phyloP scores from a whole-genome alignment of 2,888 invertebrate species.

The Orchesella flavescens region DNA sequence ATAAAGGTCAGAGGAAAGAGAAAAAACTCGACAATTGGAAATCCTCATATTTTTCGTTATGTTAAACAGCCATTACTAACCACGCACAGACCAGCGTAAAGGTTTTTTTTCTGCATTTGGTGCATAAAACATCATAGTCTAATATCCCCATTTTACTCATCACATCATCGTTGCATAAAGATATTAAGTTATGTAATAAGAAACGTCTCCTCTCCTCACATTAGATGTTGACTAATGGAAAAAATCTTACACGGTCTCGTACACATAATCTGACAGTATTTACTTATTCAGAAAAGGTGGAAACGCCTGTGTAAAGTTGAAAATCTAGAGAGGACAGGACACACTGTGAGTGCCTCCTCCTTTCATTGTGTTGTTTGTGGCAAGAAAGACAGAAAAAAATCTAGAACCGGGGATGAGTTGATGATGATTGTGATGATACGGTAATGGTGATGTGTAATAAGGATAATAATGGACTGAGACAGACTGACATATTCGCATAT shows the following conservation, averaged over 20 bases:
- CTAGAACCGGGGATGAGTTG: constrained; percentile 20
- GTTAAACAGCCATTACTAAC: background rate
- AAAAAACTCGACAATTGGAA: background rate
- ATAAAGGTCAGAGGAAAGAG: constrained; percentile 13
- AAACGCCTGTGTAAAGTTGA: constrained; percentile 17
- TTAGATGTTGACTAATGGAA: background rate
- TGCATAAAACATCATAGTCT: background rate
- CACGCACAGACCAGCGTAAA: background rate
- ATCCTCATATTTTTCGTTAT: background rate
- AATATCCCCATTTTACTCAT: background rate
- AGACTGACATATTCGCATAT: constrained; percentile 25
- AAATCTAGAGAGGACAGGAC: background rate
- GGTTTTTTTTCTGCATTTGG: background rate
- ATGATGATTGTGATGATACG: constrained; percentile 12
- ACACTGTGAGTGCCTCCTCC: background rate
- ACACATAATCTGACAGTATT: constrained; percentile 9
- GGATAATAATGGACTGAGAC: constrained; percentile 1
- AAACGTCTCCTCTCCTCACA: no score
- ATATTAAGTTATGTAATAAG: no score
- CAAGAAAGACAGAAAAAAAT: background rate
- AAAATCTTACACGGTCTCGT: background rate
- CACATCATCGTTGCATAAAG: background rate
- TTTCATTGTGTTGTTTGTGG: constrained; percentile 22
- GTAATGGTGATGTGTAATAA: constrained; percentile 16
- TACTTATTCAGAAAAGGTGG: background rate